Conservation (phyloP, 1,140 invertebrate genomes). For the Procambarus virginalis region DNA sequence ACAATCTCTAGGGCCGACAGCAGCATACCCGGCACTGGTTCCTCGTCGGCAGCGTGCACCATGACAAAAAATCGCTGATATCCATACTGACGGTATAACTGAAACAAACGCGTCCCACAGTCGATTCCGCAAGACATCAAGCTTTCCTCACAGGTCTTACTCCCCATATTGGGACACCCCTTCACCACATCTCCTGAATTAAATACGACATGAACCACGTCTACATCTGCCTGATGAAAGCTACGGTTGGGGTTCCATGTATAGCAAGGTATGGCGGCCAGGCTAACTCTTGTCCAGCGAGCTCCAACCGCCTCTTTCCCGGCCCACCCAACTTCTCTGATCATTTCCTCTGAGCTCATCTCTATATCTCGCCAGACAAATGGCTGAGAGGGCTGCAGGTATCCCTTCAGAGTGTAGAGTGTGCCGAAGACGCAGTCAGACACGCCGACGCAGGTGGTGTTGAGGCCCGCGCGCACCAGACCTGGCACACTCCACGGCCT, state of each 20-base stretch:
- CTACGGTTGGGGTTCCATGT: neutral
- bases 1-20: neutral
- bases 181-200: neutral
- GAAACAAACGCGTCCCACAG: neutral
- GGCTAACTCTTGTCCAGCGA: neutral
- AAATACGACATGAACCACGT: neutral
- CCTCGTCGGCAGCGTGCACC: conserved; percentile 5
- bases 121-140: neutral
- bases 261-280: conserved; percentile 10
- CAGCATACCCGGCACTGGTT: conserved; percentile 14
- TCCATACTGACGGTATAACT: neutral
- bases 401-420: conserved; percentile 11
- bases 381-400: neutral
- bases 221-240: neutral
- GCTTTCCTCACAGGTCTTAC: neutral
- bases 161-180: neutral
- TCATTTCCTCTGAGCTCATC: neutral
- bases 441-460: neutral
- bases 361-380: conserved; percentile 13
- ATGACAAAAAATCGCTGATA: conserved; percentile 5
- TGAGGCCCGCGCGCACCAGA: neutral
- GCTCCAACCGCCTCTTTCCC: neutral
- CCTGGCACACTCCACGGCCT: neutral
- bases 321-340: neutral
- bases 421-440: neutral